Conservation (phyloP, 2,797 vertebrate species). For the Crax fasciolata region DNA sequence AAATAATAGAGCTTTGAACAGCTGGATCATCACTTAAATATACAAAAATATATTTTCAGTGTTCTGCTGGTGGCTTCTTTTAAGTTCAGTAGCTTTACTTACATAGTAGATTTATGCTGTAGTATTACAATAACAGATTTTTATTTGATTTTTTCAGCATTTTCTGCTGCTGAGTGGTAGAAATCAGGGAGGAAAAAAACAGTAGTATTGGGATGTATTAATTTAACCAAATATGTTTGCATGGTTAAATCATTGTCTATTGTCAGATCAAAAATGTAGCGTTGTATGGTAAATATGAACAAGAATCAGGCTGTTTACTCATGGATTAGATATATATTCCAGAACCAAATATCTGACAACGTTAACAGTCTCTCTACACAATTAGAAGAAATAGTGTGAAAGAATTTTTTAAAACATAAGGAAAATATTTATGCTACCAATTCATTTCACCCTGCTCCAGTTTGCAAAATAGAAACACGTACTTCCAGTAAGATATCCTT, state of each 20-base stretch:
- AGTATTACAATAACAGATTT: neutral
- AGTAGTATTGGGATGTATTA: neutral
- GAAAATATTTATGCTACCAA: neutral
- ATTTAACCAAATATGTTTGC: neutral
- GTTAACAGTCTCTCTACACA: neutral
- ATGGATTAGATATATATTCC: neutral
- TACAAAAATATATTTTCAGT: neutral
- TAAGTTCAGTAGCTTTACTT: neutral
- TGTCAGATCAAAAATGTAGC: neutral
- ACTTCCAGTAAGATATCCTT: constrained; percentile 22
- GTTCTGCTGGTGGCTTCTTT: neutral
- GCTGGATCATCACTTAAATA: neutral
- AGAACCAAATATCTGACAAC: neutral
- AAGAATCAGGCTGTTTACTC: neutral
- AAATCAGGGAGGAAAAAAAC: neutral
- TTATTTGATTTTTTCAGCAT: neutral
- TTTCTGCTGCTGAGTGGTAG: neutral
- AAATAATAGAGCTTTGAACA: neutral
- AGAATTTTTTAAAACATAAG: neutral
- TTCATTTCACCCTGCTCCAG: neutral
- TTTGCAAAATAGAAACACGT: neutral
- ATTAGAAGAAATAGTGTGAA: neutral
- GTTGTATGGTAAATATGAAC: neutral
- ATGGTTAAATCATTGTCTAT: neutral
- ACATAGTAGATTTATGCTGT: neutral